Base-by-base conservation (phyloP, 2,113 vertebrate genomes). In the Clarias macrocephalus region DNA sequence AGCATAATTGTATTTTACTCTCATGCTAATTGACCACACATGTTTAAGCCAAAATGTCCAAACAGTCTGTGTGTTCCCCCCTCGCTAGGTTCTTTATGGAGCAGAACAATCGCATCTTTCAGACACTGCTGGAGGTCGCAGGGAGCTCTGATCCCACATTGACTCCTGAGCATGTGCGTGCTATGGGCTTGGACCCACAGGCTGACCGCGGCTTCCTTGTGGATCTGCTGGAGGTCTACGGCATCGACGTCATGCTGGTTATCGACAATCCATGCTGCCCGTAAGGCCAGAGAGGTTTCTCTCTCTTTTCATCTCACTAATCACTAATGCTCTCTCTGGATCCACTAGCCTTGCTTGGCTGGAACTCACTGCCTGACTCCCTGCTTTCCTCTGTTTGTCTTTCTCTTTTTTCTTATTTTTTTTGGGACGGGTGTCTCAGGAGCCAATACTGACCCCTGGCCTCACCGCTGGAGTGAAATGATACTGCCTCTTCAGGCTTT, bases 61-160 rank as follows among this genome's bases (percentile, higher is more conserved):
- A 70, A 48, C 15, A 63, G 25, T 84, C 6, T 84, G 5, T 33
- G 15, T 21, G 16, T 70, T 25, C 4, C 11, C 52, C 23, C 21
- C 52, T 87, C 1, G 23, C 0, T n/a, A 99, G 98, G 93, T 99
- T 99, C 94, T 99, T 99, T 94, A 97, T 99, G 93, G 98, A 99
- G 92, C 96, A 98, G 86, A 99, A 99, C 91, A 99, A 99, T 93
- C 96, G 98, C 90, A 99, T 99, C 93, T 99, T 99, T 92, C 97
- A 99, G 95, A 99, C 96, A 0, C 89, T 99, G 90, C 92, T 96
- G 70, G 98, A 99, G 87, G 96, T 99, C 79, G 97, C 97, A 0
- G 95, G 94, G 60, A 99, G 98, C 91, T 90, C 95, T 2, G 98
- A 99, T 84, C 98, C 97, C 90, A 98, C 96, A 1, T 94, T 99